A percentile compares a stretch with the other conserved stretches of the same genome.
These are phyloP conservation scores for Branchinecta sandiegonensis DNA, from an alignment of 2,888 invertebrate species.

Conservation along the genomic window DNA sequence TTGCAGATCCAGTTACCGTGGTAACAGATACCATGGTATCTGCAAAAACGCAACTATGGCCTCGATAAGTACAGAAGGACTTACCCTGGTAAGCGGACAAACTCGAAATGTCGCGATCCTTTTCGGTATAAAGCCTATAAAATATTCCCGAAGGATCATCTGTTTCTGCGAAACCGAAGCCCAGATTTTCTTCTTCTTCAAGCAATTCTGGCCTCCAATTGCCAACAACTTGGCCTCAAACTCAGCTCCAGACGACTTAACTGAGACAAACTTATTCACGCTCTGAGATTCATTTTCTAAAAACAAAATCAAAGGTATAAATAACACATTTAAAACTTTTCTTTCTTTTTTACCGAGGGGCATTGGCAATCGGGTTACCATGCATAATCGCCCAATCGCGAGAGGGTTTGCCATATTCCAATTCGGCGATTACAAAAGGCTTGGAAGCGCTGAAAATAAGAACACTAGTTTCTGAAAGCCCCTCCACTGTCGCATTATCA, in stretches of 20 bases:
- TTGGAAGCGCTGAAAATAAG: too few relatives aligned
- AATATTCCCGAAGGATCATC: conserved; percentile 80
- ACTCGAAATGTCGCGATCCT: conserved; percentile 76
- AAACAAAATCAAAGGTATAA: conserved; percentile 26
- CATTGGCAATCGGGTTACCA: too few relatives aligned
- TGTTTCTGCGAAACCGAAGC: conserved; percentile 84
- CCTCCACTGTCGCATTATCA: too few relatives aligned
- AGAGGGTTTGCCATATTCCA: too few relatives aligned
- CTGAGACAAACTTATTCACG: conserved; percentile 71
- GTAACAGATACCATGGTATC: too few relatives aligned
- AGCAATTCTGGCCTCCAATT: conserved; percentile 44
- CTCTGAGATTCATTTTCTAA: conserved; percentile 60
- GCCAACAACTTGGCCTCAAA: conserved; percentile 66
- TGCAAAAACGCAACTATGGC: too few relatives aligned
- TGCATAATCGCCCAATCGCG: too few relatives aligned
- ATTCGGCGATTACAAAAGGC: too few relatives aligned
- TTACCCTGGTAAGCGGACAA: conserved; percentile 83
- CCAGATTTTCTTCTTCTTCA: conserved; percentile 70
- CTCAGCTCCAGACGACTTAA: conserved; percentile 67
- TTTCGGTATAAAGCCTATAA: conserved; percentile 82
- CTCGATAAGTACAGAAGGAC: conserved; percentile 1
- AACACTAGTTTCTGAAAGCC: too few relatives aligned
- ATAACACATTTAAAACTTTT: conserved; percentile 17
- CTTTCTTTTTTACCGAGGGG: too few relatives aligned
- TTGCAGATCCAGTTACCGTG: too few relatives aligned